Conservation (phyloP, 2,797 vertebrate species). For the Myiothlypis coronata region DNA sequence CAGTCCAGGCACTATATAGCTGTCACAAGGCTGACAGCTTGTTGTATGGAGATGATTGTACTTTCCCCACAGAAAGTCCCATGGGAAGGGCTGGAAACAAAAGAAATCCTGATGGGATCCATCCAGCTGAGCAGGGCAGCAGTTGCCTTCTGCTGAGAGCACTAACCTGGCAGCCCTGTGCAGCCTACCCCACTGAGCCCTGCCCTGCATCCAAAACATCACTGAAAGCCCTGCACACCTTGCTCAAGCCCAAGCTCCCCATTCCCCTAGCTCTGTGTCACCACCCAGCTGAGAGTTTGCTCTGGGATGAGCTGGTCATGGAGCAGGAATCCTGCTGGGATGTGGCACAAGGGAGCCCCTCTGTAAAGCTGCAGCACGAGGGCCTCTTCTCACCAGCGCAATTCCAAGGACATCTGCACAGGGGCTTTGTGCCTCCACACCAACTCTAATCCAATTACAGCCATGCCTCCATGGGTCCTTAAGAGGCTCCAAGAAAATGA, state of each 20-base stretch:
- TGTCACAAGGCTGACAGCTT: slow-evolving; percentile 38
- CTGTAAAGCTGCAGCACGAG: background rate
- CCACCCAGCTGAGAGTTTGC: background rate
- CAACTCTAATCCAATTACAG: slow-evolving; percentile 48
- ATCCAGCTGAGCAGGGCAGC: background rate
- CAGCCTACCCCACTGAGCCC: background rate
- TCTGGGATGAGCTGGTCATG: background rate
- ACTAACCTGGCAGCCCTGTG: background rate
- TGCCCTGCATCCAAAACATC: background rate
- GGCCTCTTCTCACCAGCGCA: background rate
- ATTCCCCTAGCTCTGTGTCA: background rate
- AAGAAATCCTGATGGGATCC: background rate
- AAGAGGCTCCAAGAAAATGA: slow-evolving; percentile 15
- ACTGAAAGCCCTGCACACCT: background rate
- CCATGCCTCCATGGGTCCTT: slow-evolving; percentile 15
- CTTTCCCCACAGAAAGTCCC: background rate
- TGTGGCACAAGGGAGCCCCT: fast-evolving
- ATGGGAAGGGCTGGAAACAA: background rate
- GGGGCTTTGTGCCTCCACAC: background rate
- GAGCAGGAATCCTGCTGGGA: background rate
- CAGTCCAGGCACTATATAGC: background rate
- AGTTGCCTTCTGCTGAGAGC: background rate
- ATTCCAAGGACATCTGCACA: background rate
- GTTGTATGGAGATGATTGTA: background rate
- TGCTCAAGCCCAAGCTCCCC: fast-evolving